Conservation (phyloP, 23 tunicate genomes). For the Aplidium turbinatum region DNA sequence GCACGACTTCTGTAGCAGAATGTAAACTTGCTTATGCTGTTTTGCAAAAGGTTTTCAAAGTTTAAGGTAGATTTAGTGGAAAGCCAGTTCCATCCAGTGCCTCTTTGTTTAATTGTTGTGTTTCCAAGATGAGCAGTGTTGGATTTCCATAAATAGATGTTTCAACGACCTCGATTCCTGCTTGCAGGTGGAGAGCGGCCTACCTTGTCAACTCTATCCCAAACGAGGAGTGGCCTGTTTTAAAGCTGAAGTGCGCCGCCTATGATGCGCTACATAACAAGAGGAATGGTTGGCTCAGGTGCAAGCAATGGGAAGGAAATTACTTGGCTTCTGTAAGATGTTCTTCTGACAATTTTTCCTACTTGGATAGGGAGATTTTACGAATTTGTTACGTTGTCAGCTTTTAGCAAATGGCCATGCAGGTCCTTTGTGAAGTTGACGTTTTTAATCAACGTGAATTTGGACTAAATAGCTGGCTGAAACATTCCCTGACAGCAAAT, state of each 20-base stretch:
- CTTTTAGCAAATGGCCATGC: no score
- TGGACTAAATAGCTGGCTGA: no score
- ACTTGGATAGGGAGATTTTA: not conserved
- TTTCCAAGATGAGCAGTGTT: no score
- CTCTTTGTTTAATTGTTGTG: not conserved
- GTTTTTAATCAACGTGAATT: no score
- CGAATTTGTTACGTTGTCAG: not conserved
- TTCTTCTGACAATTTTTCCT: not conserved
- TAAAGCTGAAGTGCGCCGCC: conserved; percentile 72
- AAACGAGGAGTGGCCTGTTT: conserved; percentile 56
- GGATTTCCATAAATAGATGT: not conserved
- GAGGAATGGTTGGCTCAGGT: conserved; percentile 63
- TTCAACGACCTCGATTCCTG: not conserved
- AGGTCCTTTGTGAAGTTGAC: no score
- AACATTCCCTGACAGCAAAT: no score
- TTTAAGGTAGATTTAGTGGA: no score
- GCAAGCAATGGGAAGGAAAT: conserved; percentile 83
- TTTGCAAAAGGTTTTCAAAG: no score
- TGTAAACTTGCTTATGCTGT: no score
- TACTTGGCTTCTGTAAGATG: conserved; percentile 66
- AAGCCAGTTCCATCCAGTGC: no score
- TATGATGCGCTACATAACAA: conserved; percentile 79
- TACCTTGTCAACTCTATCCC: conserved; percentile 66
- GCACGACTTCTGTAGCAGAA: no score
- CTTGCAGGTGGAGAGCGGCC: conserved; percentile 80